Conservation (phyloP, 2,113 vertebrate species). For the Callorhinus ursinus region DNA sequence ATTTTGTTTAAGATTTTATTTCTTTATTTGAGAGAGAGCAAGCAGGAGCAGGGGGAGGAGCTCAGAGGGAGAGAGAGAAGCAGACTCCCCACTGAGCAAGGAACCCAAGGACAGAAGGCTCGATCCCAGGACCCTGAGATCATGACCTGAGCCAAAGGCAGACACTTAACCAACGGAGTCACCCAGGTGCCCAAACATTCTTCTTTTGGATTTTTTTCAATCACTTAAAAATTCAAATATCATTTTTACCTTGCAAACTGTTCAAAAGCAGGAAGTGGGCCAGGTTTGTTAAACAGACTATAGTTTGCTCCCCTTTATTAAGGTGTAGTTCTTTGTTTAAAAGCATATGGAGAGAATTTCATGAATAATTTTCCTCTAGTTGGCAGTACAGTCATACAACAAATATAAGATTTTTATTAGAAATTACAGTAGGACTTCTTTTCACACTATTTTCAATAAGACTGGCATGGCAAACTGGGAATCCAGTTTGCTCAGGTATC, state of each 20-base stretch:
- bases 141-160: background rate
- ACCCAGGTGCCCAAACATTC: background rate
- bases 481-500: background rate
- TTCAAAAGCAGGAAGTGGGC: background rate
- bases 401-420: background rate
- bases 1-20: background rate
- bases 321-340: background rate
- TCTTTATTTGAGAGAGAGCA: background rate
- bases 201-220: background rate
- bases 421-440: background rate
- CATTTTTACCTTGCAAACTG: background rate
- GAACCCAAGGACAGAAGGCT: no score
- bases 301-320: background rate
- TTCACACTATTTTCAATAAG: background rate
- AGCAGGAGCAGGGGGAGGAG: no score
- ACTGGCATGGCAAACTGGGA: background rate
- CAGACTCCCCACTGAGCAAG: no score
- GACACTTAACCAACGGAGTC: background rate
- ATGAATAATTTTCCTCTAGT: background rate
- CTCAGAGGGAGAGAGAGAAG: no score
- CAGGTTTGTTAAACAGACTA: background rate
- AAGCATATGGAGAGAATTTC: background rate
- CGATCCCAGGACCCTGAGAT: no score
- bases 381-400: background rate
- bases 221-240: background rate